Conservation (phyloP, 2,797 vertebrate genomes). For the Nannoperca obscura region DNA sequence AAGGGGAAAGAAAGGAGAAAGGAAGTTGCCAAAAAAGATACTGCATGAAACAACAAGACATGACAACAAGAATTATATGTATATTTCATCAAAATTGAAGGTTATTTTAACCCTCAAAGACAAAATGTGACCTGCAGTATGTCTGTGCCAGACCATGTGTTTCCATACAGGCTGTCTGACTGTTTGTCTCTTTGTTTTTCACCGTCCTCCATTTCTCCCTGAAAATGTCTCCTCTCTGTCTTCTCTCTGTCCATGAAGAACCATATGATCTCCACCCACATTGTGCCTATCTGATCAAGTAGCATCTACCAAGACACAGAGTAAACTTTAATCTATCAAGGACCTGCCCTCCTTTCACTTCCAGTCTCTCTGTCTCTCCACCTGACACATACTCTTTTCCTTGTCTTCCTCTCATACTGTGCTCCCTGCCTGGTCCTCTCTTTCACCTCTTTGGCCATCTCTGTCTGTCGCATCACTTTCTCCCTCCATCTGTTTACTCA, state of each 20-base stretch:
- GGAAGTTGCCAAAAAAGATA: background rate
- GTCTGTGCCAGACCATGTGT: background rate
- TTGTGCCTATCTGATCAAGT: slow-evolving; percentile 58
- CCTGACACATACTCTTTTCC: slow-evolving; percentile 27
- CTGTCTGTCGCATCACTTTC: slow-evolving; percentile 21
- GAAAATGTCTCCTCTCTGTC: slow-evolving; percentile 33
- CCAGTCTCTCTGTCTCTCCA: slow-evolving; percentile 14
- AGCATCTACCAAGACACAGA: slow-evolving; percentile 55
- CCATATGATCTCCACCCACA: slow-evolving; percentile 49
- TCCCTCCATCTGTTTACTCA: slow-evolving; percentile 3
- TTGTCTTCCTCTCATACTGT: slow-evolving; percentile 7
- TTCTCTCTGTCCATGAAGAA: slow-evolving; percentile 33
- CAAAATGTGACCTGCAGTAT: background rate
- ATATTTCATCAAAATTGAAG: background rate
- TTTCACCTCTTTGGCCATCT: slow-evolving; percentile 27
- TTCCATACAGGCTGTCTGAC: slow-evolving; percentile 6
- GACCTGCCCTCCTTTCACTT: slow-evolving; percentile 42
- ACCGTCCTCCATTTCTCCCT: slow-evolving; percentile 18
- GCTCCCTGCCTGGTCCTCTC: slow-evolving; percentile 17
- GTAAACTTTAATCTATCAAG: slow-evolving; percentile 64
- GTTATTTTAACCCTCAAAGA: background rate
- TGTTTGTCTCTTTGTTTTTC: slow-evolving; percentile 14
- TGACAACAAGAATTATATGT: background rate
- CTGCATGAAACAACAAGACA: background rate
- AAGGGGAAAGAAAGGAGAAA: background rate